Evolutionary conservation across 2,113 vertebrate genomes (phyloP), one percentile per base, ranked within the genome.

Genomic region (Speoplatyrhinus poulsoni): DNA sequence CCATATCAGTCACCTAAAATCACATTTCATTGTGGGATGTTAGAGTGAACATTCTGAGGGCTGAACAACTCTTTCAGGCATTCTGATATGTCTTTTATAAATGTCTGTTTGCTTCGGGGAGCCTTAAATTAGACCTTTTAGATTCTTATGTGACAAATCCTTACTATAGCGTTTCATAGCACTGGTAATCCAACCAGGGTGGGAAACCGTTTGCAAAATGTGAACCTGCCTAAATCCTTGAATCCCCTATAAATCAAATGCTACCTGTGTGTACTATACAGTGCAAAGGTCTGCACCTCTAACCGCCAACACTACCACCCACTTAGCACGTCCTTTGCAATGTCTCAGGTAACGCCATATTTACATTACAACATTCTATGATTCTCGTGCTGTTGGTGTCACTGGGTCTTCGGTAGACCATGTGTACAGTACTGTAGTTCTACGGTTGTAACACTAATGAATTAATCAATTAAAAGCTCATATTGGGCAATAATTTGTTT

Each of bases 171-270:
- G 70, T 87, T 87, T 80, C 46, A 79, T 32, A 87, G 81, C 75
- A 62, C 63, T 85, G 67, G 88, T 87, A 90, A 91, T 83, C 72
- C 67, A 89, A 91, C 55, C 87, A 75, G 81, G 87, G 85, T 88
- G 88, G 81, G 87, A 90, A 91, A 87, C 58, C 55, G 50, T 80
- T 73, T 67, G 82, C 70, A 85, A 66, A 84, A 82, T 79, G 66
- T 71, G 78, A 81, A 76, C 59, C 76, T 62, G 53, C 52, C 49
- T 52, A 57, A 56, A 3, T 17, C 66, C 60, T 69, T 80, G 77
- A 72, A 6, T 16, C n/a, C 66, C 46, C 74, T 62, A 77, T 85
- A 83, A 88, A 90, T 86, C 80, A 84, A 56, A 69, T 32, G 12
- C 72, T 77, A 81, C 75, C 86, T 82, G 77, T 70, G 11, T 65